These are phyloP conservation scores for Manacus vitellinus DNA, from an alignment of 2,113 vertebrate species.

Conservation along the genomic window DNA sequence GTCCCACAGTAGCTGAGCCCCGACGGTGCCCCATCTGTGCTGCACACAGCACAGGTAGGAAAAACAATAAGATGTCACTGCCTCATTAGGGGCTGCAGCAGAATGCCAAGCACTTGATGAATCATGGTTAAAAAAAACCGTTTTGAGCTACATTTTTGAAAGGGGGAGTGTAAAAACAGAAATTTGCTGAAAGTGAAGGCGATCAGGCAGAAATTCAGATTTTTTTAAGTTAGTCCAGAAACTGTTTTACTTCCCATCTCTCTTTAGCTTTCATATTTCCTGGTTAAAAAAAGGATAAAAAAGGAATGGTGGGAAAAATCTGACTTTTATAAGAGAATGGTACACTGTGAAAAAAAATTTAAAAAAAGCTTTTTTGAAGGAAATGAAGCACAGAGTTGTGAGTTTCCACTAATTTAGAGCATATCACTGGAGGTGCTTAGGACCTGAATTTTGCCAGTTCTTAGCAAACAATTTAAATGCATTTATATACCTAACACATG, in stretches of 20 bases:
- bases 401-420: background rate
- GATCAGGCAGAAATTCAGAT: background rate
- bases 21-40: rapidly evolving
- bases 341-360: background rate
- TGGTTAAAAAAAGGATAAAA: background rate
- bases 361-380: background rate
- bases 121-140: background rate
- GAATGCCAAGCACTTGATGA: background rate
- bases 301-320: background rate
- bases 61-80: rapidly evolving
- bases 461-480: background rate
- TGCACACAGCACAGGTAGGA: background rate
- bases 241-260: background rate
- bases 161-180: background rate
- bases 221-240: background rate
- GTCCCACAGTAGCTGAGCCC: background rate
- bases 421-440: background rate
- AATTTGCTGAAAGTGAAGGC: background rate
- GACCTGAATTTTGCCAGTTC: background rate
- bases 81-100: background rate
- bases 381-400: background rate
- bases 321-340: background rate
- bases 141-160: background rate
- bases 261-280: background rate
- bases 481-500: background rate